Evolutionary conservation across 2,113 vertebrate species (phyloP), one percentile per base, ranked within the genome.

Genomic region (Pelecanus crispus): DNA sequence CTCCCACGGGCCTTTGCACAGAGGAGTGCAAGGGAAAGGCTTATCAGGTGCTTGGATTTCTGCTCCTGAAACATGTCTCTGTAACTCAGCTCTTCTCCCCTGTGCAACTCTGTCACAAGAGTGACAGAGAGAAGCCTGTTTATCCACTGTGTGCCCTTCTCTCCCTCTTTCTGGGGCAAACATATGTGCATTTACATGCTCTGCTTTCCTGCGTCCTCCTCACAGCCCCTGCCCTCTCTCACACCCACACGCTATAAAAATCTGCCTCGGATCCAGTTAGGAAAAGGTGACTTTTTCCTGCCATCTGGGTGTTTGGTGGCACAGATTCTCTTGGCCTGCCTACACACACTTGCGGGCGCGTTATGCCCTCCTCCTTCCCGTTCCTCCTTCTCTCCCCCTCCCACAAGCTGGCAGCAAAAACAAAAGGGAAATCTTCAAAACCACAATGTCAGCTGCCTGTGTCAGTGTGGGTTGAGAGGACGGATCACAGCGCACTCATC

Each of bases 311-410:
- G 89, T 95, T 95, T 0, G 0, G 73, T 97, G 94, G 94, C 94
- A 97, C 95, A 96, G 94, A 96, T 95, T 93, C 91, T 96, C 86
- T 89, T 95, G 96, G 96, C 91, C 95, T 96, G 95, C 97, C 97
- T 94, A 97, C 95, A 96, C 86, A 87, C 38, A 53, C 45, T 94
- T 0, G 65, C 42, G 4, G 90, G 78, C 0, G 11, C 16, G 0
- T 62, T 87, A 86, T 40, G 3, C 71, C 84, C 92, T 94, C 94
- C 78, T 96, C 85, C 73, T 94, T 96, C 78, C 84, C 77, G 18
- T 94, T 96, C 94, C 68, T 95, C 73, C 91, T 89, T 93, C 84
- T 94, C 90, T 92, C 65, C 75, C 79, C 38, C 84, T 95, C 92
- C 94, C 92, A 96, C 20, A 2, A 96, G 82, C 78, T 96, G 95